Evolutionary conservation across 2,113 vertebrate species (phyloP).

Genomic region (Chunga burmeisteri): DNA sequence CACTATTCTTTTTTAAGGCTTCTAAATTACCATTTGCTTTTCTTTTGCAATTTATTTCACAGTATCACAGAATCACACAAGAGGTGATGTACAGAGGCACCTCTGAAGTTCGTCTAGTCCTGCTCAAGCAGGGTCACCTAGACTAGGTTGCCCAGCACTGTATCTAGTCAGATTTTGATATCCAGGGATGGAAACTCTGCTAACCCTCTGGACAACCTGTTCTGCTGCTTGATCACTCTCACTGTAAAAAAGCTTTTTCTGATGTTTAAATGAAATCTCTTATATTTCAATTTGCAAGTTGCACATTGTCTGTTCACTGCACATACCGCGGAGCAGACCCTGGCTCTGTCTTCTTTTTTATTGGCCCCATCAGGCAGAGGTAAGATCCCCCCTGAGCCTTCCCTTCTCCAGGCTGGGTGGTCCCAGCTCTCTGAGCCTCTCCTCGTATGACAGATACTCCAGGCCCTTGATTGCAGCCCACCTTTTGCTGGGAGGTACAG

Average conservation of each 20-base stretch:
- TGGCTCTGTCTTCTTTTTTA: neutral
- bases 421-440: neutral
- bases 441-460: fast-evolving
- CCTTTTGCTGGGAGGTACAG: neutral
- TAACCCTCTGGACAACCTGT: neutral
- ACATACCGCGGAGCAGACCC: neutral
- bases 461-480: too few relatives aligned
- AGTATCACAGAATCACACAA: neutral
- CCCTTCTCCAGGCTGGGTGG: neutral
- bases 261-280: neutral
- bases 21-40: neutral
- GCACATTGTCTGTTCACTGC: neutral
- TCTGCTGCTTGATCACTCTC: neutral
- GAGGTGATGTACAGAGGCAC: neutral
- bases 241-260: neutral
- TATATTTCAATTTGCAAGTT: neutral
- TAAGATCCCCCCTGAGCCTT: neutral
- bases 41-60: neutral
- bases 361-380: neutral
- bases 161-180: neutral
- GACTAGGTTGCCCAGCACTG: neutral
- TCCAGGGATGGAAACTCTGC: neutral
- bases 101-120: neutral
- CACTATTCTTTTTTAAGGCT: neutral
- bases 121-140: neutral